Conservation (phyloP, 2,797 vertebrate genomes). For the Alcedo quadribrachys region DNA sequence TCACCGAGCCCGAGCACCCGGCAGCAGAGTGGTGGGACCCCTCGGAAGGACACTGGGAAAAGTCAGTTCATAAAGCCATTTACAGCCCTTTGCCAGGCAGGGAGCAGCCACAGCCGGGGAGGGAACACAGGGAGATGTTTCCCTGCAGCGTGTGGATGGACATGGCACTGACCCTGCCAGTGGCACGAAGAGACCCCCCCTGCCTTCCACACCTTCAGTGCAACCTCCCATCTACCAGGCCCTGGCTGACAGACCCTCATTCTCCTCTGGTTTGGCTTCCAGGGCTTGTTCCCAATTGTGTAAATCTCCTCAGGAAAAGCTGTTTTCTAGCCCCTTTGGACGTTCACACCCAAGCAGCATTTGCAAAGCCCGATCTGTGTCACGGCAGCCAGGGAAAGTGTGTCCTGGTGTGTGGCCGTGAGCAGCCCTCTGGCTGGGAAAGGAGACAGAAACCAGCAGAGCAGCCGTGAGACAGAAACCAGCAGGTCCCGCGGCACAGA, state of each 20-base stretch:
- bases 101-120: neutral
- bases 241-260: neutral
- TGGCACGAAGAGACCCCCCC: accelerated
- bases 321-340: neutral
- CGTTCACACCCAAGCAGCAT: neutral
- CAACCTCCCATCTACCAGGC: neutral
- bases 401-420: accelerated
- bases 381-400: accelerated
- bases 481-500: neutral
- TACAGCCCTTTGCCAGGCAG: neutral
- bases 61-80: neutral
- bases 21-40: neutral
- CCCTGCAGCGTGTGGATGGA: accelerated
- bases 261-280: neutral
- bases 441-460: neutral
- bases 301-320: neutral
- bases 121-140: accelerated
- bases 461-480: neutral
- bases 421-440: neutral
- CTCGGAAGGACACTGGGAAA: accelerated
- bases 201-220: neutral
- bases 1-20: accelerated
- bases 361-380: neutral
- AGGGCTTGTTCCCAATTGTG: neutral
- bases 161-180: accelerated